Conservation (phyloP, 1,140 invertebrate species). For the Potamilus streckersoni region DNA sequence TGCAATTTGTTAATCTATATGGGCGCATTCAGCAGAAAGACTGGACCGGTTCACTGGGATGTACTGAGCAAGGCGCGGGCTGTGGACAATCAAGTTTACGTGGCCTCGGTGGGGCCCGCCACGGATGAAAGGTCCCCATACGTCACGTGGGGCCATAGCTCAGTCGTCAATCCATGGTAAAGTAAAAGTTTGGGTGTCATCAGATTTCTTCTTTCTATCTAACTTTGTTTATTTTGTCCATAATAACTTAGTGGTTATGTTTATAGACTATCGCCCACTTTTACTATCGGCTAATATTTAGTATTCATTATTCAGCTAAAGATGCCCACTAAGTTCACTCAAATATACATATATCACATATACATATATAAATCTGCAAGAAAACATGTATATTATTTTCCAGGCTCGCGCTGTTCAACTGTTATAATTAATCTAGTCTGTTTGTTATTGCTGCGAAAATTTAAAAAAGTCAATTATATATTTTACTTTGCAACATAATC, state of each 20-base stretch:
- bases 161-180: slow-evolving; percentile 25
- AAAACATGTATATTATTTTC: no score
- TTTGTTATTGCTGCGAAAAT: no score
- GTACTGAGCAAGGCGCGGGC: slow-evolving; percentile 19
- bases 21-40: slow-evolving; percentile 28
- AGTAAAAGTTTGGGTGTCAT: background rate
- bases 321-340: background rate
- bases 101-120: slow-evolving; percentile 25
- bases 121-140: slow-evolving; percentile 18
- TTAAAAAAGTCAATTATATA: no score
- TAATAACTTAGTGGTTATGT: background rate
- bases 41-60: slow-evolving; percentile 20
- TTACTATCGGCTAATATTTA: background rate
- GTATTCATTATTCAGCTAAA: no score
- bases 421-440: no score
- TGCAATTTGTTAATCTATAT: slow-evolving; percentile 18
- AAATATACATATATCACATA: no score
- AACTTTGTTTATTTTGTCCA: background rate
- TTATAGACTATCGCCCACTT: background rate
- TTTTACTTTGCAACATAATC: no score
- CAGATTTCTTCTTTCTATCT: background rate
- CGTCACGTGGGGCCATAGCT: slow-evolving; percentile 31
- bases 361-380: no score
- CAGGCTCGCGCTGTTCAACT: no score
- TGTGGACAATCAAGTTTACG: slow-evolving; percentile 27